Conservation (phyloP, 2,888 invertebrate species). For the Leptopilina drosophilae region DNA sequence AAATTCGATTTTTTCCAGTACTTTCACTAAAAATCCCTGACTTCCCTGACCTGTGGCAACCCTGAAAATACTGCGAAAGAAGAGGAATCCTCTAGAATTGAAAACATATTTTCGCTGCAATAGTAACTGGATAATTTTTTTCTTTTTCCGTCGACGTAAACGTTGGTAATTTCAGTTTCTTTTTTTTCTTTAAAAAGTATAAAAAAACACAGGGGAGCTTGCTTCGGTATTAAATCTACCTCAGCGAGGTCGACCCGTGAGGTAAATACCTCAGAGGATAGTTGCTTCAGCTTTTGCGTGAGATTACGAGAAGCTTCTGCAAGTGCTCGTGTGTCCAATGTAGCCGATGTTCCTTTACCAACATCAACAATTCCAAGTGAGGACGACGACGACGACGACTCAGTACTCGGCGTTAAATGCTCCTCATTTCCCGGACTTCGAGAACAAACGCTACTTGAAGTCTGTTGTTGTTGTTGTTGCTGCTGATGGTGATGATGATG, state of each 20-base stretch:
- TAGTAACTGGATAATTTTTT: too few species aligned
- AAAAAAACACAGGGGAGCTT: constrained; percentile 60
- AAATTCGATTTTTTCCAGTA: too few species aligned
- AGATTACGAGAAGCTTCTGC: constrained; percentile 94
- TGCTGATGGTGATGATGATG: constrained; percentile 63
- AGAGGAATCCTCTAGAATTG: too few species aligned
- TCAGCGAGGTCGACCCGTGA: constrained; percentile 76
- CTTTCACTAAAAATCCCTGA: too few species aligned
- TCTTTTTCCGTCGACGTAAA: too few species aligned
- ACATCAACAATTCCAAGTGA: constrained; percentile 68
- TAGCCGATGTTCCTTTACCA: constrained; percentile 72
- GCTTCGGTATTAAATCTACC: constrained; percentile 71
- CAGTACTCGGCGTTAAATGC: constrained; percentile 67
- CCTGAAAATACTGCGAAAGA: too few species aligned
- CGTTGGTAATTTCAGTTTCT: too few species aligned
- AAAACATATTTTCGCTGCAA: too few species aligned
- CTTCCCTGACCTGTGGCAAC: too few species aligned
- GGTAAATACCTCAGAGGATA: constrained; percentile 93
- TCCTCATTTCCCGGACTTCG: constrained; percentile 63
- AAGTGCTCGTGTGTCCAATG: constrained; percentile 85
- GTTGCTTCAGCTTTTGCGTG: constrained; percentile 92
- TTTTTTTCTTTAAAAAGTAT: too few species aligned
- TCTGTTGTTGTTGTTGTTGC: background rate
- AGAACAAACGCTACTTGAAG: constrained; percentile 50
- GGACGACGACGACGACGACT: background rate